Evolutionary conservation across 2,113 vertebrate species (phyloP).

Genomic region (Trematomus loennbergii): DNA sequence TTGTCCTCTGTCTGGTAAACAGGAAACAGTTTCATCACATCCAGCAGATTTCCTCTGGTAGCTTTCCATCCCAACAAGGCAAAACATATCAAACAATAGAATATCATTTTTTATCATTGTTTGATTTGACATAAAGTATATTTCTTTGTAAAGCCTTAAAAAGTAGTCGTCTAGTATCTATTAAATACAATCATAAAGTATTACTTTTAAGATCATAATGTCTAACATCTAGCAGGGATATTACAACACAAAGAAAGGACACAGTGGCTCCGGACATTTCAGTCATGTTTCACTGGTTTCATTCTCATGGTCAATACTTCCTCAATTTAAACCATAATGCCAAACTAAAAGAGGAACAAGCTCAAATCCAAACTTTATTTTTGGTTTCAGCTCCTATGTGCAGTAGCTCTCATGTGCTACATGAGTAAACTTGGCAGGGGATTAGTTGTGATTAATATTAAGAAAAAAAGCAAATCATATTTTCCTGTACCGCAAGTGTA

Average conservation of each 20-base stretch:
- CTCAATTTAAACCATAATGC: conserved; percentile 63
- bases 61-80: conserved; percentile 42
- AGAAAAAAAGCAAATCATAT: background rate
- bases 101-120: background rate
- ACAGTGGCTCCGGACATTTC: conserved; percentile 22
- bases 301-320: conserved; percentile 72
- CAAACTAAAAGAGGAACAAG: conserved; percentile 74
- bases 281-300: conserved; percentile 62
- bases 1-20: background rate
- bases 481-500: background rate
- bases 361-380: conserved; percentile 65
- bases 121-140: background rate
- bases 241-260: conserved; percentile 13
- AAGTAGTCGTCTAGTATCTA: background rate
- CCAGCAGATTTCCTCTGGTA: conserved; percentile 38
- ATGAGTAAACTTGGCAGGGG: conserved; percentile 18
- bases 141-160: background rate
- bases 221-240: background rate
- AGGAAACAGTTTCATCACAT: conserved; percentile 55
- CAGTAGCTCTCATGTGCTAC: conserved; percentile 27
- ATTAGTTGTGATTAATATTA: conserved; percentile 3
- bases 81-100: background rate
- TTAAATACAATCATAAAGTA: background rate
- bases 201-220: background rate
- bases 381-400: conserved; percentile 67